Conservation (phyloP, 2,113 vertebrate species). For the Zosterops borbonicus region DNA sequence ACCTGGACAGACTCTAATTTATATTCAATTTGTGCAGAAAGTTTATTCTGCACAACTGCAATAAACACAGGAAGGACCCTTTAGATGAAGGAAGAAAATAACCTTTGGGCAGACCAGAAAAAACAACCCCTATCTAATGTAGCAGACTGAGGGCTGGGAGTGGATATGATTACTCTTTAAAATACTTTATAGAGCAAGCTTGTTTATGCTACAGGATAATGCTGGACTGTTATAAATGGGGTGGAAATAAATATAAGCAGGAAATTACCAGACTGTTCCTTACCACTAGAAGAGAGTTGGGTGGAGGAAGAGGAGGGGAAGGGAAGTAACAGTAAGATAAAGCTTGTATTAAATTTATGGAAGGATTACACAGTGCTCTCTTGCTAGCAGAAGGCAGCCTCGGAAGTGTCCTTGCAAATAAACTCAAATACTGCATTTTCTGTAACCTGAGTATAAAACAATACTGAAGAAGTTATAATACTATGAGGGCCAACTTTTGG, state of each 20-base stretch:
- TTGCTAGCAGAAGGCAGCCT: background rate
- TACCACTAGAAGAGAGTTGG: background rate
- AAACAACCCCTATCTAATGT: background rate
- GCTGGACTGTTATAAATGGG: background rate
- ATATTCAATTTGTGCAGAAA: background rate
- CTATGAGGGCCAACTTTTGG: background rate
- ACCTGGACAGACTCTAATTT: background rate
- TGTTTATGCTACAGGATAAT: background rate
- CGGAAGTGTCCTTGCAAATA: background rate
- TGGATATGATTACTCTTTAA: background rate
- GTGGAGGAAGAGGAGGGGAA: rapidly evolving
- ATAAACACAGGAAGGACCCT: background rate
- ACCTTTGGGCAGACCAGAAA: background rate
- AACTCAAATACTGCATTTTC: background rate
- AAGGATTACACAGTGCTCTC: background rate
- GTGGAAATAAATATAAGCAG: background rate
- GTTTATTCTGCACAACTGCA: background rate
- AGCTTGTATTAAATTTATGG: background rate
- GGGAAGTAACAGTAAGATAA: background rate
- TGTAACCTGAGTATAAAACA: background rate
- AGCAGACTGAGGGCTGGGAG: background rate
- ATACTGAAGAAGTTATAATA: background rate
- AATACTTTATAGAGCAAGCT: background rate
- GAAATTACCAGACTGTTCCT: background rate
- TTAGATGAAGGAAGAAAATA: background rate